Evolutionary conservation across 2,113 vertebrate genomes (phyloP).

Genomic region (Eulacestoma nigropectus): DNA sequence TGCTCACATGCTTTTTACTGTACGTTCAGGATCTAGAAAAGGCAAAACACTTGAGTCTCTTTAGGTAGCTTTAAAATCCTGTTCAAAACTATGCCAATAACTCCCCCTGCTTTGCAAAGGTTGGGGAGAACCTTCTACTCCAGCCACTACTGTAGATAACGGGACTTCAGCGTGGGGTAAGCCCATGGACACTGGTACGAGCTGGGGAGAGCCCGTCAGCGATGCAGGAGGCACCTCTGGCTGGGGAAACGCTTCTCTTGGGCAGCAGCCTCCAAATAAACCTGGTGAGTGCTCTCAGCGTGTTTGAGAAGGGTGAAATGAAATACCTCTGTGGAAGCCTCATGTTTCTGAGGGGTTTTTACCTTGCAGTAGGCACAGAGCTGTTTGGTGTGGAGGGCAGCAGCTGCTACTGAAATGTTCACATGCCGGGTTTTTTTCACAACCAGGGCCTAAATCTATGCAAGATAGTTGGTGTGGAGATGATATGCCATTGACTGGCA

Average conservation of each 20-base stretch:
- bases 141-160: constrained; percentile 89
- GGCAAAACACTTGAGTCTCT: background rate
- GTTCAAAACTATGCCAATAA: constrained; percentile 1
- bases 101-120: constrained; percentile 73
- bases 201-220: constrained; percentile 80
- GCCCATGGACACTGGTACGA: constrained; percentile 83
- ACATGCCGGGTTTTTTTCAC: background rate
- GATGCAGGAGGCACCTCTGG: constrained; percentile 72
- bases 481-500: constrained; percentile 76
- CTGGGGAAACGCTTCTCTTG: constrained; percentile 74
- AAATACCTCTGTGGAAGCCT: background rate
- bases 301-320: no score
- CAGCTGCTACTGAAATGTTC: background rate
- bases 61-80: background rate
- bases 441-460: constrained; percentile 89
- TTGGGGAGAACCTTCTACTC: constrained; percentile 83
- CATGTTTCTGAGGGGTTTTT: background rate
- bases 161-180: constrained; percentile 97
- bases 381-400: background rate
- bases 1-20: background rate
- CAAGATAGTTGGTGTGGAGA: constrained; percentile 91
- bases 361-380: background rate
- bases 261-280: constrained; percentile 80
- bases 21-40: background rate
- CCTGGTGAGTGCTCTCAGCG: constrained; percentile 74